Evolutionary conservation across 2,113 vertebrate genomes (phyloP).

Genomic region (Mugil cephalus): DNA sequence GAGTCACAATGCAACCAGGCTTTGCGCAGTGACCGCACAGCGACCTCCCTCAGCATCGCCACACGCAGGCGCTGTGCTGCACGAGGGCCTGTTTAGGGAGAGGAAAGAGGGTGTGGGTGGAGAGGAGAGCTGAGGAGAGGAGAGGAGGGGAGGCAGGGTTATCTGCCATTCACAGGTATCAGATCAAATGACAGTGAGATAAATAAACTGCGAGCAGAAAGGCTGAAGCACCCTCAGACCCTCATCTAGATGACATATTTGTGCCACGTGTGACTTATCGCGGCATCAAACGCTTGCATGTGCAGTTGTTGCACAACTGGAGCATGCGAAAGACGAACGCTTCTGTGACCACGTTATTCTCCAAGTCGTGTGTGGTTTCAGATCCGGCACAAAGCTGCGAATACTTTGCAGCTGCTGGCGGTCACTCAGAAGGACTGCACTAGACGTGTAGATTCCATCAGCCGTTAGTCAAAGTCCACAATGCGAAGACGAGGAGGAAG

Average conservation of each 20-base stretch:
- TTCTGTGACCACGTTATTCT: not conserved
- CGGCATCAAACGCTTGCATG: slow-evolving; percentile 11
- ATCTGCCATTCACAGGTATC: slow-evolving; percentile 47
- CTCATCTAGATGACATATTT: slow-evolving; percentile 3
- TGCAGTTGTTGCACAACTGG: not conserved
- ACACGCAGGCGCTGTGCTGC: slow-evolving; percentile 34
- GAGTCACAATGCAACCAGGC: slow-evolving; percentile 77
- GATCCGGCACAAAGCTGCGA: too few species aligned
- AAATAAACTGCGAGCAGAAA: slow-evolving; percentile 25
- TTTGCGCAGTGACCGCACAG: slow-evolving; percentile 81
- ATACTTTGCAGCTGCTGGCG: not conserved
- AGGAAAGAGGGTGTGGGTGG: slow-evolving; percentile 22
- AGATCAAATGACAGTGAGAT: slow-evolving; percentile 42
- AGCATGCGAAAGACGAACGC: not conserved
- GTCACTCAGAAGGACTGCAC: slow-evolving; percentile 14
- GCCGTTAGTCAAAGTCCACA: not conserved
- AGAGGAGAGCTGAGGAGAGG: not conserved
- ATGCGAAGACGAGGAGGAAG: not conserved
- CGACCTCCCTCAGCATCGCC: slow-evolving; percentile 68
- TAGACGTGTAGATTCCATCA: slow-evolving; percentile 3
- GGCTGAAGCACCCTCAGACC: not conserved
- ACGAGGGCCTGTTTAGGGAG: slow-evolving; percentile 36
- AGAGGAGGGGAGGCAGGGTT: slow-evolving; percentile 1
- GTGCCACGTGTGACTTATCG: slow-evolving; percentile 2
- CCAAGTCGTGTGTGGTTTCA: not conserved